phyloP scores from a whole-genome alignment of 2,113 vertebrate genomes.

The Tonatia bakeri region DNA sequence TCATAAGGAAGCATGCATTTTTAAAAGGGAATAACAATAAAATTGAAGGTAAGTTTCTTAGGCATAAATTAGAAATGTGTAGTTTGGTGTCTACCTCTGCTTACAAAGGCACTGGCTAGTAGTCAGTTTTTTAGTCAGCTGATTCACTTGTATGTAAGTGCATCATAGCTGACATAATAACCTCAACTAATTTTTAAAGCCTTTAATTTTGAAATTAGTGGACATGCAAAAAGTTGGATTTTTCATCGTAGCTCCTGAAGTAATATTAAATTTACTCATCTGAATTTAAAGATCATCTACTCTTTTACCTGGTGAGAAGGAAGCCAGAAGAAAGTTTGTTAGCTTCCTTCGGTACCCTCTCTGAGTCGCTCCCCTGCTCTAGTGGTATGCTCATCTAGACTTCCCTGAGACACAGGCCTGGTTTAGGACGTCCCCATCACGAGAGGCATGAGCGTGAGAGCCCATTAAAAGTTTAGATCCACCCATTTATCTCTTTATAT shows the following conservation, averaged over 20 bases:
- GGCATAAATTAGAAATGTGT: neutral
- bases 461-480: neutral
- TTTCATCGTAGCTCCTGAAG: neutral
- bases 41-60: neutral
- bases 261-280: constrained; percentile 11
- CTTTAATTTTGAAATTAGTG: constrained; percentile 23
- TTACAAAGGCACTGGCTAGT: neutral
- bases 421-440: neutral
- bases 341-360: neutral
- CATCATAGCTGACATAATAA: neutral
- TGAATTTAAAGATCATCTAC: neutral
- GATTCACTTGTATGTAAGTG: neutral
- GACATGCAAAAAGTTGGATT: neutral
- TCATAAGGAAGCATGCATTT: neutral
- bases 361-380: neutral
- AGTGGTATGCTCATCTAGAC: neutral
- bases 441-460: neutral
- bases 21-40: neutral
- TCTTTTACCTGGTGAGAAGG: neutral
- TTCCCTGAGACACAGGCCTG: neutral
- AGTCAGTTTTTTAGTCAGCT: neutral
- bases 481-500: neutral
- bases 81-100: neutral
- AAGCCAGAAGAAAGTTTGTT: neutral
- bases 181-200: neutral